A percentile compares a stretch with the other conserved stretches of the same genome.
Evolutionary conservation across 30 jellyfish, hydroid and myxozoan genomes (phyloP).

Genomic region (Morbakka virulenta): DNA sequence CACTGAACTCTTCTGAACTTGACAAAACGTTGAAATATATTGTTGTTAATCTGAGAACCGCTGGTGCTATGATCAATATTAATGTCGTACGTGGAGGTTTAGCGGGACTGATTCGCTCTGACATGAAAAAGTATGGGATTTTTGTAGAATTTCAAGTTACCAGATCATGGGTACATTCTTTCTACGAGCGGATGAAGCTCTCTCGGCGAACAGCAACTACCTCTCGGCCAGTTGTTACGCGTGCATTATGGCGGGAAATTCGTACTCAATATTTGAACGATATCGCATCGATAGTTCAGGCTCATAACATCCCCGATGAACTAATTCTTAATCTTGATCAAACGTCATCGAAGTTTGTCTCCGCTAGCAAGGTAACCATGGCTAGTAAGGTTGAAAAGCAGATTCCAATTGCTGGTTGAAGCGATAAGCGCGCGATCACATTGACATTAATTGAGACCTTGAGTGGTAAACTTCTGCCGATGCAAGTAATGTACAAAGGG

Average conservation of each 20-base stretch:
- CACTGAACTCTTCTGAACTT: neutral
- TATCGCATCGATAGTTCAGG: slow-evolving; percentile 1
- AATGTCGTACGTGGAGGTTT: neutral
- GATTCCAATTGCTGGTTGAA: slow-evolving; percentile 11
- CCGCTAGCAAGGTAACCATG: slow-evolving; percentile 20
- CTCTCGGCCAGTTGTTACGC: slow-evolving; percentile 20
- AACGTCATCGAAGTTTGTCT: slow-evolving; percentile 26
- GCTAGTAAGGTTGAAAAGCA: slow-evolving; percentile 28
- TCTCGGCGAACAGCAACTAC: slow-evolving; percentile 20
- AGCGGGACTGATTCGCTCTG: neutral
- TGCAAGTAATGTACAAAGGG: slow-evolving; percentile 25
- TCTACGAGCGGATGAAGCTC: slow-evolving; percentile 13
- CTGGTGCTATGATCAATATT: neutral
- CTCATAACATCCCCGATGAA: slow-evolving; percentile 18
- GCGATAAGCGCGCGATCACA: slow-evolving; percentile 18
- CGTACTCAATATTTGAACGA: neutral
- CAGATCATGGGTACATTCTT: slow-evolving; percentile 2
- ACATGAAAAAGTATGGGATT: slow-evolving; percentile 3
- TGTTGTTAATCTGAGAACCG: neutral
- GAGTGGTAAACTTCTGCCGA: slow-evolving; percentile 13
- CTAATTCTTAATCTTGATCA: slow-evolving; percentile 15
- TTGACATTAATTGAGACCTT: slow-evolving; percentile 3
- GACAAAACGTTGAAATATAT: neutral
- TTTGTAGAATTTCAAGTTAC: slow-evolving; percentile 12
- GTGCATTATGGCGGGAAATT: neutral